These are phyloP conservation scores for Epistrophe eligans DNA, from an alignment of 2,888 invertebrate genomes.

Conservation along the genomic window DNA sequence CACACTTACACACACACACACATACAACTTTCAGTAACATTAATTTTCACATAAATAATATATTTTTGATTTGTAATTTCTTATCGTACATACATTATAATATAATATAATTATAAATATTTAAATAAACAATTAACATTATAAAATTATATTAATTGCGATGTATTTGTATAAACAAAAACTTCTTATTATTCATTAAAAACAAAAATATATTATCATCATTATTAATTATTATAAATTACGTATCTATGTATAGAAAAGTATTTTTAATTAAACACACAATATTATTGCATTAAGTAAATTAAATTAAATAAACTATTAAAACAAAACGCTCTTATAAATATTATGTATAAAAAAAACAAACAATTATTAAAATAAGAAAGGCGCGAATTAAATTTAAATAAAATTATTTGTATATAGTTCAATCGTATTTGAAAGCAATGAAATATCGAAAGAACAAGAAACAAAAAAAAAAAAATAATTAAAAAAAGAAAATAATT, in stretches of 20 bases:
- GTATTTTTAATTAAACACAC: constrained; percentile 71
- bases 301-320: constrained; percentile 68
- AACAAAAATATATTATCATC: constrained; percentile 29
- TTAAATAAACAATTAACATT: constrained; percentile 44
- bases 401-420: constrained; percentile 70
- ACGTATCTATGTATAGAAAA: constrained; percentile 53
- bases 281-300: constrained; percentile 75
- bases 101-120: constrained; percentile 19
- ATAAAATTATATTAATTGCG: constrained; percentile 61
- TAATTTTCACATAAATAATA: constrained; percentile 14
- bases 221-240: constrained; percentile 53
- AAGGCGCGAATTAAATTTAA: constrained; percentile 54
- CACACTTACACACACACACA: constrained; percentile 28
- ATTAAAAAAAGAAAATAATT: constrained; percentile 58
- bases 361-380: constrained; percentile 23
- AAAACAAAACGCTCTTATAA: constrained; percentile 55
- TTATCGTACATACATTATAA: constrained; percentile 30
- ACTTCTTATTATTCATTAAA: constrained; percentile 44
- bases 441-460: constrained; percentile 68
- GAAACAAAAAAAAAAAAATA: constrained; percentile 49
- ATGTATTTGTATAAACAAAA: constrained; percentile 59
- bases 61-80: constrained; percentile 52
- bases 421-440: constrained; percentile 69
- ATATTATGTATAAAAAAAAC: constrained; percentile 61
- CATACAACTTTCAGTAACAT: constrained; percentile 18